These are phyloP conservation scores for Trisateles emortualis DNA, from an alignment of 2,888 invertebrate species.

Conservation along the genomic window DNA sequence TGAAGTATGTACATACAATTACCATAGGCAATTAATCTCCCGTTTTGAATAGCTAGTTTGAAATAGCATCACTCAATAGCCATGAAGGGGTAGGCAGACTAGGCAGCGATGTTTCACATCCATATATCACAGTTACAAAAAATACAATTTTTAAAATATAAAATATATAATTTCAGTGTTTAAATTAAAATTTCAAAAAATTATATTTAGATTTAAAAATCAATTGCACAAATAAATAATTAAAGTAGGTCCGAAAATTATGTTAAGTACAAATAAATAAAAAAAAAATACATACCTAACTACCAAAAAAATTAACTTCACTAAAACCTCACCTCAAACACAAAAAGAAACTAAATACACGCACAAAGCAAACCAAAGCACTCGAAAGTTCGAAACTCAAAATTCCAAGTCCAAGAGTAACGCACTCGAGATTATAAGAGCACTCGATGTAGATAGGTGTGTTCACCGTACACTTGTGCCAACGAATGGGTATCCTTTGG, in stretches of 20 bases:
- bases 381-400: conserved; percentile 18
- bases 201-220: too few species aligned
- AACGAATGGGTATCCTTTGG: conserved; percentile 44
- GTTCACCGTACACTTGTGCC: conserved; percentile 38
- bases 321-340: conserved; percentile 4
- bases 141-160: too few species aligned
- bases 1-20: not conserved
- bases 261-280: too few species aligned
- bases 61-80: too few species aligned
- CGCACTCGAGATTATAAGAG: conserved; percentile 38
- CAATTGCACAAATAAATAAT: too few species aligned
- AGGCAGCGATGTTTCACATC: too few species aligned
- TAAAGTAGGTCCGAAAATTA: too few species aligned
- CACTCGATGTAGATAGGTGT: conserved; percentile 48
- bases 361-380: conserved; percentile 12
- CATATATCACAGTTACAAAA: too few species aligned
- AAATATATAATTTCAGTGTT: too few species aligned
- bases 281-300: conserved; percentile 8
- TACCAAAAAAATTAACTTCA: not conserved
- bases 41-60: too few species aligned
- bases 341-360: not conserved
- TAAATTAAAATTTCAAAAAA: too few species aligned
- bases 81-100: too few species aligned
- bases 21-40: not conserved
- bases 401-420: conserved; percentile 15